Evolutionary conservation across 2,113 vertebrate species (phyloP), one percentile per base, ranked within the genome.

Genomic region (Bagarius yarrelli): DNA sequence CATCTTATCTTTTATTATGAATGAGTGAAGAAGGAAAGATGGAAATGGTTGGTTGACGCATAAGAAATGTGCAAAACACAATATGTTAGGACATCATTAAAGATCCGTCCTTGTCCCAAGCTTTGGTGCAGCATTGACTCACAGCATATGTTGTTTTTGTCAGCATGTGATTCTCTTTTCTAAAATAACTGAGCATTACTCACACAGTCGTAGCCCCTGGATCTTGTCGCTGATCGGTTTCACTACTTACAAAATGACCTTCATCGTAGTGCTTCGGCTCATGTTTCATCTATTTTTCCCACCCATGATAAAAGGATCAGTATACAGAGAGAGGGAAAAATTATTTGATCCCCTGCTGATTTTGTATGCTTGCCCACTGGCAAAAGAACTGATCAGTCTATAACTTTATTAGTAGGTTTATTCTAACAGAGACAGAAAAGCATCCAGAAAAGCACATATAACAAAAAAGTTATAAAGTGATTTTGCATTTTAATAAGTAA

Each of bases 91-190:
- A 59, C 64, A 27, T 61, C 32, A 15, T 82, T 61, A 61, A 88
- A 83, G 85, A 83, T 15, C 4, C 19, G 8, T 36, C 12, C 53
- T 78, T 84, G 23, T 36, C 66, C 52, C 88, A 86, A 88, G 88
- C 88, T 91, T 88, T 90, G 88, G 88, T 88, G 88, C 90, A 91
- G 88, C 85, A 90, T 83, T 93, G 91, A 93, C 90, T 92, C 92
- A 91, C 89, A 89, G 86, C 92, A 91, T 93, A 91, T 92, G 92
- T 89, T 90, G 90, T 89, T 86, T 89, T 90, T 91, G 90, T 92
- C 89, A 88, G 89, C 87, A 87, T 88, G 87, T 85, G 69, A 87
- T 87, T 89, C 89, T 86, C 86, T 87, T 87, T 86, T 90, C 88
- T 89, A 88, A 92, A 90, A 91, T 89, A 89, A 86, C 72, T 87